A percentile compares a stretch with the other conserved stretches of the same genome.
Conservation (phyloP, 2,797 vertebrate species). For the Channallabes apus region DNA sequence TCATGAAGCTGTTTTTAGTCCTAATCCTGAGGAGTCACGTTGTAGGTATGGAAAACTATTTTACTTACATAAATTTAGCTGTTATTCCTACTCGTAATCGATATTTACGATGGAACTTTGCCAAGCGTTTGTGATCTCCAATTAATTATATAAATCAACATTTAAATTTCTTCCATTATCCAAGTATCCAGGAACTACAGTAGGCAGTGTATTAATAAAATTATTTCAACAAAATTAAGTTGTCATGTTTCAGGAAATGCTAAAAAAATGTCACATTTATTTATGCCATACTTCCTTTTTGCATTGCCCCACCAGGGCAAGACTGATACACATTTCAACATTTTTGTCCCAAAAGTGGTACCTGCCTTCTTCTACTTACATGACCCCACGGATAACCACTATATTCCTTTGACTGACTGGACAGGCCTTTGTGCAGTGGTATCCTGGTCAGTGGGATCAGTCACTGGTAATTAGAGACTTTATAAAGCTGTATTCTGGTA, state of each 20-base stretch:
- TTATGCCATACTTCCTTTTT: not conserved
- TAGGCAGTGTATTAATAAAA: no score
- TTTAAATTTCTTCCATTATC: no score
- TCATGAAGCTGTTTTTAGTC: no score
- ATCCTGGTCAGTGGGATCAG: not conserved
- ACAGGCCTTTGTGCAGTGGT: not conserved
- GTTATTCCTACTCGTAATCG: no score
- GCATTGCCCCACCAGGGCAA: not conserved
- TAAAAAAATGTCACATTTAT: not conserved
- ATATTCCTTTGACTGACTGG: not conserved
- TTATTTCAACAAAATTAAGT: not conserved
- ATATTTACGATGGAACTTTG: no score
- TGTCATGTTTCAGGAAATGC: not conserved
- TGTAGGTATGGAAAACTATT: no score
- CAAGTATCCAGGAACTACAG: no score
- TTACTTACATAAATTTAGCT: no score
- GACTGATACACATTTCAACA: not conserved
- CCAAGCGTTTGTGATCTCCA: no score
- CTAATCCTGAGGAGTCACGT: no score
- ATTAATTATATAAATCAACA: no score
- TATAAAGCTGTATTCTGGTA: not conserved
- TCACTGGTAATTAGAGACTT: not conserved
- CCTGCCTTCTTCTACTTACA: not conserved
- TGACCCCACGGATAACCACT: no score
- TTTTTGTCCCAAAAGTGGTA: not conserved